Evolutionary conservation across 2,113 vertebrate genomes (phyloP), one percentile per base, ranked within the genome.

Genomic region (Limanda limanda): DNA sequence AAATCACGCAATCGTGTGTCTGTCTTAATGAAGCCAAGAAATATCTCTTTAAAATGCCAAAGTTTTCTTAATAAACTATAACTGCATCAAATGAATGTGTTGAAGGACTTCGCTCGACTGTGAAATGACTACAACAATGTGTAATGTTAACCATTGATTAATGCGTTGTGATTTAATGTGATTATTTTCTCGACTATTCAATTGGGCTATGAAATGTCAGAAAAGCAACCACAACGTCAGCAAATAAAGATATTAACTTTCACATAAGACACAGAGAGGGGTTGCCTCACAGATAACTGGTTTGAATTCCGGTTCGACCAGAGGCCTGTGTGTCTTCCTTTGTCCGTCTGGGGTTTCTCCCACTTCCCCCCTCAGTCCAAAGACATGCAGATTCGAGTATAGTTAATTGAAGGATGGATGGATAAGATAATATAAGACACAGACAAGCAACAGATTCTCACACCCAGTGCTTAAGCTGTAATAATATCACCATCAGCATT

Each of bases 41-140:
- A 54, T 24, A 37, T 51, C 54, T 60, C 27, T 68, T 40, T 24
- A 14, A 37, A 25, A 77, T 84, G 6, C 59, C 69, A 83, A 86
- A 79, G 70, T 25, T 73, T 80, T 87, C 56, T 35, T 71, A 78
- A 75, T 85, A 74, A 87, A 85, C 85, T 1, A 54, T 27, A 24
- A 17, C 70, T 78, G 71, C 66, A 74, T 59, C 24, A 79, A 66
- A 52, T 17, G 1, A 68, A 40, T 27, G 55, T 55, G 18, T 55
- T 51, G 10, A 51, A 52, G 23, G 31, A 31, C 45, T 25, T 67
- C 68, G 25, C 4, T 17, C 42, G 15, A 35, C n/a, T 65, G 15
- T 58, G 31, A 45, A 20, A 59, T 61, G 9, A 61, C 11, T 23
- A 8, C 12, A 13, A 37, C n/a, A 11, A 27, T 10, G 8, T 20